These are phyloP conservation scores for Altica lythri DNA, from an alignment of 2,888 invertebrate genomes.

Conservation along the genomic window DNA sequence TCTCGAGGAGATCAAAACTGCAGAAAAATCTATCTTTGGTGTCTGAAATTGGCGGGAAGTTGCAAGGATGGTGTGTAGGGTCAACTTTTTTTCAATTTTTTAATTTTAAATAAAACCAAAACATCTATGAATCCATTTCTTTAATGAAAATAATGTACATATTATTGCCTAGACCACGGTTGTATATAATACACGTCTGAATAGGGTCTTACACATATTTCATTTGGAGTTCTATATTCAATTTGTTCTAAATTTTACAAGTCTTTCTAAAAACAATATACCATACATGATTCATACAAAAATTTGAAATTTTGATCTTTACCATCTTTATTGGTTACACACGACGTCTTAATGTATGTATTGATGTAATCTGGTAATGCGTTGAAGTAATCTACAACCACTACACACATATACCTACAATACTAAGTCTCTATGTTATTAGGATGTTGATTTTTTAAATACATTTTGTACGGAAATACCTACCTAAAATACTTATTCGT, in stretches of 20 bases:
- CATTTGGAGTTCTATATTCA: conserved; percentile 26
- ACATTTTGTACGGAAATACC: too few species aligned
- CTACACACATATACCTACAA: conserved; percentile 54
- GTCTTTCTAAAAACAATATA: conserved; percentile 36
- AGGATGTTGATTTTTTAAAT: too few species aligned
- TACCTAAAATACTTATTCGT: too few species aligned
- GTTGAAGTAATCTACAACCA: conserved; percentile 44
- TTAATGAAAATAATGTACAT: conserved; percentile 62
- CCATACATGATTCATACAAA: conserved; percentile 29
- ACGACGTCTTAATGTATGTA: too few species aligned
- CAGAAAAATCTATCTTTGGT: conserved; percentile 15
- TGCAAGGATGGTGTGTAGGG: too few species aligned
- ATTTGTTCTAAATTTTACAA: conserved; percentile 37
- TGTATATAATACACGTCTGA: conserved; percentile 58
- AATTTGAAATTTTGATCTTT: conserved; percentile 30
- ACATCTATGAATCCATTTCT: conserved; percentile 56
- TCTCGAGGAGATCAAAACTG: neutral
- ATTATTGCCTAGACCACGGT: conserved; percentile 61
- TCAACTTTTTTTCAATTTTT: conserved; percentile 11
- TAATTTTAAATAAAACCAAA: conserved; percentile 16
- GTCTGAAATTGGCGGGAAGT: too few species aligned
- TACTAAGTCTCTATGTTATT: conserved; percentile 25
- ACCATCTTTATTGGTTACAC: conserved; percentile 16
- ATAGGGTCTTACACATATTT: conserved; percentile 54
- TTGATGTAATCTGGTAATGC: conserved; percentile 24